Conservation (phyloP, 2,113 vertebrate species). For the Conger conger region DNA sequence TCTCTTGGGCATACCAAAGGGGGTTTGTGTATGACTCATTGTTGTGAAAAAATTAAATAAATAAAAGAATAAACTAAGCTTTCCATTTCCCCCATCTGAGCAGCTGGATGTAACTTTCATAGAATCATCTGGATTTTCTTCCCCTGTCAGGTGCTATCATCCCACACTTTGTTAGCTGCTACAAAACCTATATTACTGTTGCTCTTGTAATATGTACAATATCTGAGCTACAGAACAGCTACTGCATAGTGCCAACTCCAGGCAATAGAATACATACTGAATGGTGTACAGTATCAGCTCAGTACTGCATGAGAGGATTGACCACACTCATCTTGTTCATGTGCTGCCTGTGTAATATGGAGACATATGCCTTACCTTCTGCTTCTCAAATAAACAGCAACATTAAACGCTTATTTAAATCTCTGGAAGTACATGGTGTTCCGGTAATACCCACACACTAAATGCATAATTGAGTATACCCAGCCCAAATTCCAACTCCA, state of each 20-base stretch:
- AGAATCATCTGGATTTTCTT: neutral
- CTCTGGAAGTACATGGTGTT: too few species aligned
- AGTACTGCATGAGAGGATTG: neutral
- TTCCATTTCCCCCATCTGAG: too few species aligned
- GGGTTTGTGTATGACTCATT: constrained; percentile 26
- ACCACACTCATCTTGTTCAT: too few species aligned
- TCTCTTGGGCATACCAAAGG: constrained; percentile 19
- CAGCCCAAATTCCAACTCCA: neutral
- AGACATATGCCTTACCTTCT: too few species aligned
- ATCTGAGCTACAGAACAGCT: neutral
- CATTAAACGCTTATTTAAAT: too few species aligned
- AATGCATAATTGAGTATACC: neutral
- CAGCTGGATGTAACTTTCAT: neutral
- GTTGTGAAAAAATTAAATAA: neutral
- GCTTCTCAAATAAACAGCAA: too few species aligned
- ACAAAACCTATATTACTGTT: neutral
- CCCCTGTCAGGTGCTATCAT: neutral
- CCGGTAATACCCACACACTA: neutral
- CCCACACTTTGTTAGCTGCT: neutral
- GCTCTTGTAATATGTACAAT: neutral
- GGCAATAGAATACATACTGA: neutral
- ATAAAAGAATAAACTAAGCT: neutral
- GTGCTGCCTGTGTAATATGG: too few species aligned
- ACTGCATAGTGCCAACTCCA: neutral
- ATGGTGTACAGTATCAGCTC: neutral